phyloP scores from a whole-genome alignment of 2,113 vertebrate genomes.

The Aspidoscelis tigris region DNA sequence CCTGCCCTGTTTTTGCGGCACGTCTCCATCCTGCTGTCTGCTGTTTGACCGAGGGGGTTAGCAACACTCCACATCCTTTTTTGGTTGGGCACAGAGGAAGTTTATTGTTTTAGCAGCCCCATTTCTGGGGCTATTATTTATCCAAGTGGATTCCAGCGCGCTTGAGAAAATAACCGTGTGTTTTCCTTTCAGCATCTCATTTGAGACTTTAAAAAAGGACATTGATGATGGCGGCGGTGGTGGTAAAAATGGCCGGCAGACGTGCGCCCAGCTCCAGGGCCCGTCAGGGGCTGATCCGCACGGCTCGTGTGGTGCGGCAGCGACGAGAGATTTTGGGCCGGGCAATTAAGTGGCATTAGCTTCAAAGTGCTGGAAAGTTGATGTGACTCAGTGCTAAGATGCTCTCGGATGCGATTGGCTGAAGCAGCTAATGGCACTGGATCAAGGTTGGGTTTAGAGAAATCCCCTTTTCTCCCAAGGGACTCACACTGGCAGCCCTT shows the following conservation, averaged over 20 bases:
- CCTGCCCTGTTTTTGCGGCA: conserved; percentile 8
- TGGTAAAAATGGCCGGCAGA: neutral
- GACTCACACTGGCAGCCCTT: neutral
- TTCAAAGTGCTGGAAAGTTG: conserved; percentile 22
- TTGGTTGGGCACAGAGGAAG: conserved; percentile 66
- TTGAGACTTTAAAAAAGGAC: conserved; percentile 22
- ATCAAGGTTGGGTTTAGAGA: neutral
- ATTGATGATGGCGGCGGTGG: neutral
- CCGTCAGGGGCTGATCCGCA: neutral
- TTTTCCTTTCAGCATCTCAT: conserved; percentile 62
- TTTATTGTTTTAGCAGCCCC: conserved; percentile 74
- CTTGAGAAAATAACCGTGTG: conserved; percentile 71
- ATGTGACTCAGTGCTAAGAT: neutral
- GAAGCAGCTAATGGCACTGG: neutral
- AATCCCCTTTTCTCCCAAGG: neutral
- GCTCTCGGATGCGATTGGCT: neutral
- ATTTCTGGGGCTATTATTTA: conserved; percentile 73
- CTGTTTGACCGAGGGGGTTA: conserved; percentile 41
- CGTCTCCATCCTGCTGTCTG: conserved; percentile 6
- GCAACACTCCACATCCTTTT: conserved; percentile 59
- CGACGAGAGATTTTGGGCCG: neutral
- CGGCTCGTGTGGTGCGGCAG: no score
- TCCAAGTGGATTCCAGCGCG: conserved; percentile 71
- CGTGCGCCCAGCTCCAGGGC: neutral
- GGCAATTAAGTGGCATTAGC: conserved; percentile 38